A percentile compares a stretch with the other conserved stretches of the same genome.
These are phyloP conservation scores for Epinephelus lanceolatus DNA, from an alignment of 2,113 vertebrate genomes.

Conservation along the genomic window DNA sequence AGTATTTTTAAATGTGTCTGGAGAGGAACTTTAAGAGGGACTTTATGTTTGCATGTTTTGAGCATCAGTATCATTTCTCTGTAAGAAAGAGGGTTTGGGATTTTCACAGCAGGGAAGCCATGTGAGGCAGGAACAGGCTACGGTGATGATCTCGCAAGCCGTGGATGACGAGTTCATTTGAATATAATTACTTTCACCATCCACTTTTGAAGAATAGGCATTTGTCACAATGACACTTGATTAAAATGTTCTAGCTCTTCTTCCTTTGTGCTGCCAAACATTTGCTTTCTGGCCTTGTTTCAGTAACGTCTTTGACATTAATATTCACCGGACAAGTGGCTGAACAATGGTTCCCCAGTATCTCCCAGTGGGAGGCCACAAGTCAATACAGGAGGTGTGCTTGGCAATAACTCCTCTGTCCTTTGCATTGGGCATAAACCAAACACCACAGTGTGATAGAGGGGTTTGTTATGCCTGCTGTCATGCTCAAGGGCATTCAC, in stretches of 20 bases:
- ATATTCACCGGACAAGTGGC: slow-evolving; percentile 30
- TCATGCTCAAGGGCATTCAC: slow-evolving; percentile 49
- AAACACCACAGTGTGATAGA: slow-evolving; percentile 39
- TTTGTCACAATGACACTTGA: slow-evolving; percentile 72
- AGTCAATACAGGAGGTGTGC: slow-evolving; percentile 42
- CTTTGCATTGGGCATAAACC: slow-evolving; percentile 46
- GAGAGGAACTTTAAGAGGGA: slow-evolving; percentile 9
- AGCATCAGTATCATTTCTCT: slow-evolving; percentile 47
- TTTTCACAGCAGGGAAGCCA: slow-evolving; percentile 72
- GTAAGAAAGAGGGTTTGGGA: slow-evolving; percentile 32
- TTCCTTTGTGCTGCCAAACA: slow-evolving; percentile 47
- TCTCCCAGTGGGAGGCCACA: slow-evolving; percentile 39
- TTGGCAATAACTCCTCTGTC: slow-evolving; percentile 36
- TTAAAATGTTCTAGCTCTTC: slow-evolving; percentile 54
- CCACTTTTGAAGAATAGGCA: slow-evolving; percentile 61
- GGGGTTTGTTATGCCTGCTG: slow-evolving; percentile 45
- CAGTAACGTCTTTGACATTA: slow-evolving; percentile 41
- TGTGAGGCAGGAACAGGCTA: slow-evolving; percentile 63
- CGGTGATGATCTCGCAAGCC: slow-evolving; percentile 61
- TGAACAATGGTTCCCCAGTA: slow-evolving; percentile 27
- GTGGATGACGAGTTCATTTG: slow-evolving; percentile 74
- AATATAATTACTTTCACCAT: slow-evolving; percentile 75
- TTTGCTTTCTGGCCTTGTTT: slow-evolving; percentile 57
- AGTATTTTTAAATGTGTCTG: no score
- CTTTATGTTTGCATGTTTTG: slow-evolving; percentile 30